phyloP scores from a whole-genome alignment of 2,797 vertebrate genomes.

The Cossypha dichroa region DNA sequence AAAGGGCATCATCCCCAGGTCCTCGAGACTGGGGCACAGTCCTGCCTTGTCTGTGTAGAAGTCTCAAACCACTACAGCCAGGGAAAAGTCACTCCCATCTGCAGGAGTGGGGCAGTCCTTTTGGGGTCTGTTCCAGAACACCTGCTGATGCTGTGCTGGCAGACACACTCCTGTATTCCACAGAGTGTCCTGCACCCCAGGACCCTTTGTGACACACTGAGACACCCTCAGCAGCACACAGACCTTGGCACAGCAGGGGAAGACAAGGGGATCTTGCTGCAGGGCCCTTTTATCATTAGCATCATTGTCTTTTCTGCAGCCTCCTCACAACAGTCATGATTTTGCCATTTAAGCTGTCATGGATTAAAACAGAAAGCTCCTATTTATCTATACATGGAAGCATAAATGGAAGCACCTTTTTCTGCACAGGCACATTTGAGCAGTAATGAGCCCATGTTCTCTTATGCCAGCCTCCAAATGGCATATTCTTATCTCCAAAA shows the following conservation, averaged over 20 bases:
- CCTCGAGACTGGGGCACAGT: not conserved
- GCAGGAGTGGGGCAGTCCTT: not conserved
- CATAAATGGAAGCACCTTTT: not conserved
- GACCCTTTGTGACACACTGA: no score
- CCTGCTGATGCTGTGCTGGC: not conserved
- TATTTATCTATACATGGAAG: not conserved
- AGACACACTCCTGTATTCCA: not conserved
- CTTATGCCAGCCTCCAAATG: not conserved
- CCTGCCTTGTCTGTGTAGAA: not conserved
- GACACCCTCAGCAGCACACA: not conserved
- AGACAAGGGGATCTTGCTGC: not conserved
- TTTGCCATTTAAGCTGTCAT: constrained; percentile 17
- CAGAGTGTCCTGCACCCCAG: not conserved
- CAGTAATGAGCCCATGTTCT: not conserved
- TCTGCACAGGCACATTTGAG: not conserved
- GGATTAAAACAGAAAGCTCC: constrained; percentile 4
- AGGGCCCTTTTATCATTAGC: not conserved
- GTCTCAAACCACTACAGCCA: not conserved
- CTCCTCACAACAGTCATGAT: not conserved
- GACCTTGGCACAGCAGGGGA: not conserved
- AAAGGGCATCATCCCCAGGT: not conserved
- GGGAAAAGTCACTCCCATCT: not conserved
- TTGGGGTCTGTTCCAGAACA: not conserved
- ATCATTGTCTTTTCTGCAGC: not conserved
- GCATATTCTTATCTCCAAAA: not conserved